These are phyloP conservation scores for Lasiurus cinereus DNA, from an alignment of 2,113 vertebrate species.

Conservation along the genomic window DNA sequence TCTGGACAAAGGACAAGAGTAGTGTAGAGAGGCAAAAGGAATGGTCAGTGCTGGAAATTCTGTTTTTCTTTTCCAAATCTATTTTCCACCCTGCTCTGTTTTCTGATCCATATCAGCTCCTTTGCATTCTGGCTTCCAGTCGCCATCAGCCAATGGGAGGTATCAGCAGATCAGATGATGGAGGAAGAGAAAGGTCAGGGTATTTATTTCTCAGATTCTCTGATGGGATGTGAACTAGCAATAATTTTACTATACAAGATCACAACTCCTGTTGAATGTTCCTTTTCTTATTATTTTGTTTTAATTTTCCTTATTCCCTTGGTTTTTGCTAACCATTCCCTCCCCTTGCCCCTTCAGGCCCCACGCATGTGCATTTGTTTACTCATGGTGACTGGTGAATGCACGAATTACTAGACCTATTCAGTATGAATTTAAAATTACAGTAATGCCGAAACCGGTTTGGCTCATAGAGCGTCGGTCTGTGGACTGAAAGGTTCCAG, in stretches of 20 bases:
- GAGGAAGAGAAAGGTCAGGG: background rate
- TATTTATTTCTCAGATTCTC: conserved; percentile 3
- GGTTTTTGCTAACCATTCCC: background rate
- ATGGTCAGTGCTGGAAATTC: background rate
- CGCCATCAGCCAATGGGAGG: background rate
- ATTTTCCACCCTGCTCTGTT: conserved; percentile 18
- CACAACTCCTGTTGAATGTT: conserved; percentile 7
- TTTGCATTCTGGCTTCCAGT: background rate
- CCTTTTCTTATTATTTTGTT: conserved; percentile 36
- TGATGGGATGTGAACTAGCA: conserved; percentile 3
- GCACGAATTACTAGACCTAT: background rate
- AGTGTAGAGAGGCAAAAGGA: conserved; percentile 20
- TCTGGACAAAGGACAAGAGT: conserved; percentile 1
- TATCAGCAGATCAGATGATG: background rate
- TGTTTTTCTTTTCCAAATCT: conserved; percentile 31
- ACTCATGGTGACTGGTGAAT: background rate
- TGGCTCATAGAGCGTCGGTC: too few relatives aligned
- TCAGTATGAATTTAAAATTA: background rate
- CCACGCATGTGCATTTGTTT: too few relatives aligned
- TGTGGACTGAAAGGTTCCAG: too few relatives aligned
- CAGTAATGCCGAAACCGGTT: background rate
- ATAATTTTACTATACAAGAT: background rate
- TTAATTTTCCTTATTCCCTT: conserved; percentile 12
- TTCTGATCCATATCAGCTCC: background rate
- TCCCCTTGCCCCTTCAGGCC: background rate